These are phyloP conservation scores for Micropterix aruncella DNA, from an alignment of 2,888 invertebrate species.

Conservation along the genomic window DNA sequence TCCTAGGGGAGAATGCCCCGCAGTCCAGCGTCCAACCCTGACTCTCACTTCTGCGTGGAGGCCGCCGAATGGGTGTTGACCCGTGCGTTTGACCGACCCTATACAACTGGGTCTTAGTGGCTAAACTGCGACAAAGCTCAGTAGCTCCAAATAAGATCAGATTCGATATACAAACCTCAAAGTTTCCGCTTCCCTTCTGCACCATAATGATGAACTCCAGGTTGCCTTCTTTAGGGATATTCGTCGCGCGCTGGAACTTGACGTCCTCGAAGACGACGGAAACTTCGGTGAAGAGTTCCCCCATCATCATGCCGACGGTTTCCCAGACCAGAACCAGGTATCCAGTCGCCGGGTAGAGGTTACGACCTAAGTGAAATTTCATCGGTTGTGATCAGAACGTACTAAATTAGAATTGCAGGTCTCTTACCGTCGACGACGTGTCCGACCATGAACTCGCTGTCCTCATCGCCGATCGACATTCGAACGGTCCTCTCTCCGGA, in stretches of 20 bases:
- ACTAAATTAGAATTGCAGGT: too few species aligned
- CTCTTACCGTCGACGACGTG: conserved; percentile 80
- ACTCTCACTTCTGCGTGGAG: too few species aligned
- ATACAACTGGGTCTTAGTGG: too few species aligned
- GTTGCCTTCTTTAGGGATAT: conserved; percentile 52
- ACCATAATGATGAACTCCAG: conserved; percentile 52
- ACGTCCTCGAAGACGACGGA: conserved; percentile 77
- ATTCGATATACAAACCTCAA: conserved; percentile 37
- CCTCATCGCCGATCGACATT: conserved; percentile 47
- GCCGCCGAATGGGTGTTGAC: too few species aligned
- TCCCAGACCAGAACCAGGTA: conserved; percentile 69
- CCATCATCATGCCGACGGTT: conserved; percentile 57
- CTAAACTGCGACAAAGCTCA: too few species aligned
- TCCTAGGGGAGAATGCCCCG: too few species aligned
- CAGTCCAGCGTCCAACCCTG: too few species aligned
- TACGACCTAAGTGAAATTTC: conserved; percentile 52
- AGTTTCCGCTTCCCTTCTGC: conserved; percentile 53
- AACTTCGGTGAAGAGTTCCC: conserved; percentile 52
- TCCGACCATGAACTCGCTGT: conserved; percentile 57
- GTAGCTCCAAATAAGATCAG: too few species aligned
- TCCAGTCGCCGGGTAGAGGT: conserved; percentile 76
- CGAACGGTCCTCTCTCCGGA: conserved; percentile 49
- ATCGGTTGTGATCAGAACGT: too few species aligned
- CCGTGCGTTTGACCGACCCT: too few species aligned
- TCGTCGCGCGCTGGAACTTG: conserved; percentile 69